Percentiles rank a stretch among this genome's conserved stretches.
These are phyloP conservation scores for Thunnus albacares DNA, from an alignment of 2,797 vertebrate genomes.

Conservation along the genomic window DNA sequence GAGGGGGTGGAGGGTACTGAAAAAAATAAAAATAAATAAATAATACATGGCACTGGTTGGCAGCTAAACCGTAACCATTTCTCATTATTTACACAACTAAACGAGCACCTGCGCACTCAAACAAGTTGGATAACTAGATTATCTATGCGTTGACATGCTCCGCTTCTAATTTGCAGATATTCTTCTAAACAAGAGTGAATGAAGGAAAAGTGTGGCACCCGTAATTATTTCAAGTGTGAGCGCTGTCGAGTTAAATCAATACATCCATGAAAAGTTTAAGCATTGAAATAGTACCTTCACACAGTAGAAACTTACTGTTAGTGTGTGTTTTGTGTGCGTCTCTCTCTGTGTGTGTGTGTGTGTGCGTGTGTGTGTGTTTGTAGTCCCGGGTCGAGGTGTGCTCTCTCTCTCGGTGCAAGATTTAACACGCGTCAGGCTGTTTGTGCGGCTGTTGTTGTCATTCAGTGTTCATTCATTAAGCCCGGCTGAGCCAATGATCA, in stretches of 20 bases:
- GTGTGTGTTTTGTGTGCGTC: constrained; percentile 14
- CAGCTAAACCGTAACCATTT: constrained; percentile 17
- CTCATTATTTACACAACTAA: constrained; percentile 23
- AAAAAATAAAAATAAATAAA: constrained; percentile 56
- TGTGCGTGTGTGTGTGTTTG: constrained; percentile 40
- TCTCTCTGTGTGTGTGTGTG: constrained; percentile 34
- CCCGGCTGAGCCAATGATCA: constrained; percentile 31
- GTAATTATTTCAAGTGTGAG: constrained; percentile 33
- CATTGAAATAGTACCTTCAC: constrained; percentile 51
- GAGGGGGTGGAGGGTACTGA: constrained; percentile 66
- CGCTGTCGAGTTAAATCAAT: constrained; percentile 37
- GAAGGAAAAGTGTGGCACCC: constrained; percentile 60
- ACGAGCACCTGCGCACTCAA: constrained; percentile 60
- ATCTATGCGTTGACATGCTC: constrained; percentile 31
- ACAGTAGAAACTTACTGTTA: constrained; percentile 78
- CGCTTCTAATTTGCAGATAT: constrained; percentile 45
- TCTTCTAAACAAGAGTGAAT: constrained; percentile 28
- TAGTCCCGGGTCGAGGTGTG: constrained; percentile 79
- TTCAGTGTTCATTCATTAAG: constrained; percentile 55
- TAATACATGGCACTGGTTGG: constrained; percentile 51
- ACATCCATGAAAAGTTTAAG: constrained; percentile 66
- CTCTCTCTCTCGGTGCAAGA: constrained; percentile 52
- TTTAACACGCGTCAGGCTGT: constrained; percentile 52
- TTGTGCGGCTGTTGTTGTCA: constrained; percentile 54
- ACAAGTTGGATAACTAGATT: constrained; percentile 71